A percentile compares a stretch with the other conserved stretches of the same genome.
These are phyloP conservation scores for Synergus umbraculus DNA, from an alignment of 2,888 invertebrate species.

Conservation along the genomic window DNA sequence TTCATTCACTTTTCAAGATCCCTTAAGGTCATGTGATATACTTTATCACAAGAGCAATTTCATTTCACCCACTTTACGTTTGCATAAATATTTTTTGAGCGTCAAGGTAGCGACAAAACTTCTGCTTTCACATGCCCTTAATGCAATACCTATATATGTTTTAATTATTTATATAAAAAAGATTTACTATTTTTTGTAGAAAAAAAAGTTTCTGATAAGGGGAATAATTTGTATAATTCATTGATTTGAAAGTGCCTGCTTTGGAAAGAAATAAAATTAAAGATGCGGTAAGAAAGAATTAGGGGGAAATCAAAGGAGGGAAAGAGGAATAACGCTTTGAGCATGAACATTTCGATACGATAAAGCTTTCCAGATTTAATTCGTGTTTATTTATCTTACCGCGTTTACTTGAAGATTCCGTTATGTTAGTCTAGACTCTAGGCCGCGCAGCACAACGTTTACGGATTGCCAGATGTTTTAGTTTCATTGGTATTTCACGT, in stretches of 20 bases:
- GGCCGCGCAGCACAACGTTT: slow-evolving; percentile 59
- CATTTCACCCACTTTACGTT: too few relatives aligned
- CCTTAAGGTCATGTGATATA: not conserved
- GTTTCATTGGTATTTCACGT: slow-evolving; percentile 66
- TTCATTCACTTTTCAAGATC: not conserved
- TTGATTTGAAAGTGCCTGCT: not conserved
- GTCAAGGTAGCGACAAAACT: too few relatives aligned
- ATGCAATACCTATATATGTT: too few relatives aligned
- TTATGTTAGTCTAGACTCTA: slow-evolving; percentile 59
- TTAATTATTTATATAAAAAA: too few relatives aligned
- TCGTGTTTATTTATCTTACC: slow-evolving; percentile 75
- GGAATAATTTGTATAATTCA: slow-evolving; percentile 32
- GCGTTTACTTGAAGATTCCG: slow-evolving; percentile 56
- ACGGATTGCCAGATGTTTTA: slow-evolving; percentile 75
- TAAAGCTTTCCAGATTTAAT: slow-evolving; percentile 75
- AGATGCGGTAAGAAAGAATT: slow-evolving; percentile 37
- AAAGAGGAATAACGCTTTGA: slow-evolving; percentile 19
- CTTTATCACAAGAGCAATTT: too few relatives aligned
- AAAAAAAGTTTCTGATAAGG: not conserved
- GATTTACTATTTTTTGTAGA: too few relatives aligned
- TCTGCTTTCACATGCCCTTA: too few relatives aligned
- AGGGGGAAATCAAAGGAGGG: not conserved
- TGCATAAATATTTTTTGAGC: too few relatives aligned
- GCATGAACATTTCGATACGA: slow-evolving; percentile 54
- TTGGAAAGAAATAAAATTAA: slow-evolving; percentile 21